Conservation (phyloP, 2,888 invertebrate species). For the Ganaspis brasiliensis region DNA sequence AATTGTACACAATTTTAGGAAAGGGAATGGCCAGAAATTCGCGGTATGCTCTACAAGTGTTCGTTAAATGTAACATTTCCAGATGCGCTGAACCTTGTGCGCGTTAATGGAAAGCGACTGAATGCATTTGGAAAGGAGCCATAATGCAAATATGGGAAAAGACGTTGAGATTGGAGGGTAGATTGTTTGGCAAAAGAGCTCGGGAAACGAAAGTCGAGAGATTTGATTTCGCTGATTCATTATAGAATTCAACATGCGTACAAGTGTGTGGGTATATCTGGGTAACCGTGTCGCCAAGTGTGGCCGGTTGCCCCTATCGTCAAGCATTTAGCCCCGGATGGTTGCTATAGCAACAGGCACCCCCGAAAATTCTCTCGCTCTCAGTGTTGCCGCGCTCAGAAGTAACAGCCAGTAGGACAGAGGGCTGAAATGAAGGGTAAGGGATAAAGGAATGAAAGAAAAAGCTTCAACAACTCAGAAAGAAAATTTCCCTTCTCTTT, state of each 20-base stretch:
- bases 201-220: not conserved
- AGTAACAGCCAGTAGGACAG: slow-evolving; percentile 49
- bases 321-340: slow-evolving; percentile 77
- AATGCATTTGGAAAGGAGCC: slow-evolving; percentile 60
- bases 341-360: slow-evolving; percentile 80
- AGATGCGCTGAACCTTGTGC: slow-evolving; percentile 26
- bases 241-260: slow-evolving; percentile 14
- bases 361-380: slow-evolving; percentile 74
- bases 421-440: slow-evolving; percentile 49
- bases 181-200: slow-evolving; percentile 11
- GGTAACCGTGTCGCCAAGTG: slow-evolving; percentile 69
- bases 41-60: slow-evolving; percentile 25
- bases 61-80: slow-evolving; percentile 16
- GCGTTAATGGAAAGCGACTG: slow-evolving; percentile 50
- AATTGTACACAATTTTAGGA: not conserved
- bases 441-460: slow-evolving; percentile 40
- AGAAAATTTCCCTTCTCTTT: not conserved
- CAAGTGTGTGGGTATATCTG: slow-evolving; percentile 43
- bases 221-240: slow-evolving; percentile 39
- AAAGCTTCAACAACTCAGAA: slow-evolving; percentile 35
- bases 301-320: slow-evolving; percentile 69
- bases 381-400: slow-evolving; percentile 56
- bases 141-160: slow-evolving; percentile 42
- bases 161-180: not conserved
- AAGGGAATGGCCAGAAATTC: slow-evolving; percentile 4